A percentile compares a stretch with the other conserved stretches of the same genome.
Conservation (phyloP, 1,140 invertebrate species). For the Drosophila sechellia region DNA sequence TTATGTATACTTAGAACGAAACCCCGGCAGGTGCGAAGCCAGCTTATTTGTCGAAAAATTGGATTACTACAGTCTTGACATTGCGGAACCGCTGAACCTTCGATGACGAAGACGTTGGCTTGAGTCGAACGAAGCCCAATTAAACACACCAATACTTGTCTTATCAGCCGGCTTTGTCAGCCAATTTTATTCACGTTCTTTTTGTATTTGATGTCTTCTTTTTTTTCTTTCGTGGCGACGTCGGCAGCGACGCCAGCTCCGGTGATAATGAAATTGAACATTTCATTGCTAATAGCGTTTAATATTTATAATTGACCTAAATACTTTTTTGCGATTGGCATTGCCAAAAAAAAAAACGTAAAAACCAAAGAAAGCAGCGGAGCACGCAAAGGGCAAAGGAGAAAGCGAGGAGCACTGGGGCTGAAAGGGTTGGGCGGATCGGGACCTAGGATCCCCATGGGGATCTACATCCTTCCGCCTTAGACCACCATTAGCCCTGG, state of each 20-base stretch:
- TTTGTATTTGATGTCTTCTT: constrained; percentile 1
- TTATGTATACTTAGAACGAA: no score
- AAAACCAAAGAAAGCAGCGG: constrained; percentile 35
- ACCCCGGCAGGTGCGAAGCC: no score
- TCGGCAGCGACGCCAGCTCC: constrained; percentile 28
- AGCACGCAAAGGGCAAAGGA: constrained; percentile 16
- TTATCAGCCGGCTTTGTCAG: constrained; percentile 61
- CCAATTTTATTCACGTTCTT: constrained; percentile 26
- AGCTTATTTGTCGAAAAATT: constrained; percentile 50
- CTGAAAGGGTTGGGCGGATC: neutral
- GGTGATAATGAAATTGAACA: constrained; percentile 83
- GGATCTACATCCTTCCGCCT: no score
- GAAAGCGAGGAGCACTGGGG: constrained; percentile 4
- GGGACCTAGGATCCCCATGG: neutral
- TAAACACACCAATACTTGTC: neutral
- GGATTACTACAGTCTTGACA: constrained; percentile 76
- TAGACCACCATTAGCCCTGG: no score
- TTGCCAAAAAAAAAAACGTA: constrained; percentile 58
- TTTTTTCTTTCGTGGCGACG: constrained; percentile 5
- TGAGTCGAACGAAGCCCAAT: constrained; percentile 9
- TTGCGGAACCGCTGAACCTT: constrained; percentile 50
- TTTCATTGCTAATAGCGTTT: constrained; percentile 84
- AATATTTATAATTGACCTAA: constrained; percentile 83
- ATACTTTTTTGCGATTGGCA: constrained; percentile 70
- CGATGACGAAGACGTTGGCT: constrained; percentile 20